Conservation (phyloP, 2,113 vertebrate genomes). For the Passer montanus region DNA sequence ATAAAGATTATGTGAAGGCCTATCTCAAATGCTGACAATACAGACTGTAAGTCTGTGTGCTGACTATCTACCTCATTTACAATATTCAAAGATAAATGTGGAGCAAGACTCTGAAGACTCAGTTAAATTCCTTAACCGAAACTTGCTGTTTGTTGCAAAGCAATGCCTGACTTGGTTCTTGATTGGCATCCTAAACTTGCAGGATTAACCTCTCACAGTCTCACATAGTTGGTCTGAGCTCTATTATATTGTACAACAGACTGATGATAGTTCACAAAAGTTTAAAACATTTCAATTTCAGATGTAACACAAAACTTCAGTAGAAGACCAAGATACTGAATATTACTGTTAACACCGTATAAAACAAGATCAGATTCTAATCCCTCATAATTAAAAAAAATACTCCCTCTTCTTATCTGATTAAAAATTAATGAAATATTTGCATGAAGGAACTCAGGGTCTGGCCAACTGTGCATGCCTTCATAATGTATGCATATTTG, state of each 20-base stretch:
- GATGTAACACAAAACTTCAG: conserved; percentile 27
- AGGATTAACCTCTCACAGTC: not conserved
- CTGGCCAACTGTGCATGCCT: not conserved
- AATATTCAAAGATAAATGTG: conserved; percentile 10
- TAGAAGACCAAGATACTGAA: conserved; percentile 45
- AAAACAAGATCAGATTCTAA: not conserved
- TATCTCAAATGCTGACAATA: conserved; percentile 19
- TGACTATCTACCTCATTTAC: not conserved
- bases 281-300: conserved; percentile 30
- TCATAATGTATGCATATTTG: conserved; percentile 18
- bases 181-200: not conserved
- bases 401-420: not conserved
- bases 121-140: not conserved
- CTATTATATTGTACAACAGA: not conserved
- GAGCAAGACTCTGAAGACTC: not conserved
- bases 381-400: not conserved
- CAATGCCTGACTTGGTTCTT: not conserved
- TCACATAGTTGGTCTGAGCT: conserved; percentile 29
- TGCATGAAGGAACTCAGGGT: not conserved
- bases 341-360: not conserved
- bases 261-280: not conserved
- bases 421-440: conserved; percentile 9
- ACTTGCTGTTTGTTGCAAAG: not conserved
- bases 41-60: not conserved
- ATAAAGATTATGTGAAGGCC: conserved; percentile 41